phyloP scores from a whole-genome alignment of 2,888 invertebrate genomes.

The Drosophila subquinaria region DNA sequence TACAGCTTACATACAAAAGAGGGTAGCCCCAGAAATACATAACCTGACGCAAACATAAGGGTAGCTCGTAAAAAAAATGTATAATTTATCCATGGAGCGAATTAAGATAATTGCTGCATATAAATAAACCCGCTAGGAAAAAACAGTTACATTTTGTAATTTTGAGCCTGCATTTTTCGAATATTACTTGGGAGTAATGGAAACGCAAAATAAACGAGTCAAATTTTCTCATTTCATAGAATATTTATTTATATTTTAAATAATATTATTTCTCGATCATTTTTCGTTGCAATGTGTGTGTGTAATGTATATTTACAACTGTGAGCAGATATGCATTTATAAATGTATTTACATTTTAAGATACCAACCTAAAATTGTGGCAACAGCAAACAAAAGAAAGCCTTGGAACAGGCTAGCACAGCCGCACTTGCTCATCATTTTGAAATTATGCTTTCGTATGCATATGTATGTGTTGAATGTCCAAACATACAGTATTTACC shows the following conservation, averaged over 20 bases:
- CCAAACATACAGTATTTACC: constrained; percentile 11
- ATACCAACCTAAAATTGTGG: constrained; percentile 52
- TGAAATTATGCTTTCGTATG: constrained; percentile 3
- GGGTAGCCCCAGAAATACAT: background rate
- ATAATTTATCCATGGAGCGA: background rate
- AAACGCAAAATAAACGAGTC: background rate
- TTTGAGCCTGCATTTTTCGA: too few species aligned
- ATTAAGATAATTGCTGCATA: background rate
- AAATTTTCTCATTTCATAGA: too few species aligned
- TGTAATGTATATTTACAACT: background rate
- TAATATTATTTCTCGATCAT: background rate
- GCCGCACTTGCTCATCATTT: constrained; percentile 32
- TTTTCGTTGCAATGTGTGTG: background rate
- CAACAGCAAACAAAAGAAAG: constrained; percentile 39
- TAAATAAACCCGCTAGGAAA: background rate
- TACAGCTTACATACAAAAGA: background rate
- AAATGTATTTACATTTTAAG: constrained; percentile 7
- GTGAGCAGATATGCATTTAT: background rate
- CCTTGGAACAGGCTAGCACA: constrained; percentile 35
- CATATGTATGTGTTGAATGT: background rate
- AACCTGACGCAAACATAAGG: background rate
- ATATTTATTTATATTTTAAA: background rate
- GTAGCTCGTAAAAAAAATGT: background rate
- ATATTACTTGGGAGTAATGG: too few species aligned
- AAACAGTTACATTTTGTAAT: background rate